phyloP scores from a whole-genome alignment of 2,113 vertebrate genomes.

The Zapus hudsonius region DNA sequence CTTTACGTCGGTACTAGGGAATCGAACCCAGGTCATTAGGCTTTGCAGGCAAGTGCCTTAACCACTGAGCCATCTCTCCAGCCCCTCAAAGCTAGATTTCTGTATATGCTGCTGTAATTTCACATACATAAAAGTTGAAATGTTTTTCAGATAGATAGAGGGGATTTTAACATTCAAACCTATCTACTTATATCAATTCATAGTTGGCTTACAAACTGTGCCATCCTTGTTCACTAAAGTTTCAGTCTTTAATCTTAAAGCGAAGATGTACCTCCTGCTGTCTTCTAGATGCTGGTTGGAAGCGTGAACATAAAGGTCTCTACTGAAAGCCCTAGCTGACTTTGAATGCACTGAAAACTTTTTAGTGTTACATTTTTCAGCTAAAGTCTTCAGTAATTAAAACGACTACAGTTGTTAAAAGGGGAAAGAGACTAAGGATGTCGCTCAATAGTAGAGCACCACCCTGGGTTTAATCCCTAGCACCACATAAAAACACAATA shows the following conservation, averaged over 20 bases:
- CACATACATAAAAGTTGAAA: slow-evolving; percentile 50
- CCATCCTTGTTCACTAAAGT: neutral
- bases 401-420: neutral
- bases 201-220: neutral
- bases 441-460: neutral
- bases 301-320: slow-evolving; percentile 18
- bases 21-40: too few species aligned
- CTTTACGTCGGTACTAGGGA: too few species aligned
- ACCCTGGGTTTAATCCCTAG: neutral
- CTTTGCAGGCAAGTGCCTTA: too few species aligned
- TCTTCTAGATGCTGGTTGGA: neutral
- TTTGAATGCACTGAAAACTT: slow-evolving; percentile 10
- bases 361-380: neutral
- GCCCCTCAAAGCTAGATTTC: slow-evolving; percentile 58
- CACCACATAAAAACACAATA: neutral
- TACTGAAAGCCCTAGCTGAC: neutral
- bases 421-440: neutral
- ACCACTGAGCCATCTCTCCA: too few species aligned
- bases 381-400: slow-evolving; percentile 18
- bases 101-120: neutral
- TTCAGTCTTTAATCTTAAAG: slow-evolving; percentile 7
- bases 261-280: neutral
- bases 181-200: neutral
- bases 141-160: slow-evolving; percentile 32
- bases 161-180: neutral